Base-by-base conservation (phyloP, 1,140 invertebrate species). In the Argopecten irradians region DNA sequence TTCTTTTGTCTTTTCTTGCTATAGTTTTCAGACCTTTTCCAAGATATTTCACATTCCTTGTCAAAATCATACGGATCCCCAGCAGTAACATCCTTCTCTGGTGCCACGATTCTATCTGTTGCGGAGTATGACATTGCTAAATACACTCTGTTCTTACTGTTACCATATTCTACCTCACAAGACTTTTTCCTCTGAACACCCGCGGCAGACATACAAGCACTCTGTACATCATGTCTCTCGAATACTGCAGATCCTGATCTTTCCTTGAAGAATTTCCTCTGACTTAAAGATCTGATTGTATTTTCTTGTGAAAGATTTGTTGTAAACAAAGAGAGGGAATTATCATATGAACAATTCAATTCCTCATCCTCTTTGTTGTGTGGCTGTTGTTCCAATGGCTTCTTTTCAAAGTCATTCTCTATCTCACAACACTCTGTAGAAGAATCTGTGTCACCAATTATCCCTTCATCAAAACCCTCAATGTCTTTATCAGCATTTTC, bases 111-210 rank as follows among this genome's bases (percentile, higher is more conserved):
- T 71, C 55, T n/a, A 5, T 71, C 55, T 28, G 55, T 71, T 28
- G 55, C n/a, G 28, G 55, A 71, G n/a, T 71, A 71, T 71, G 55
- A 71, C 55, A 71, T 71, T n/a, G 55, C 55, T n/a, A 71, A 71
- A 71, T 71, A 71, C 28, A 71, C 55, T 11, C 5, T 22, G 28
- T 71, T 71, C 7, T 71, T 71, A 28, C 55, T 28, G 22, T 28
- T 71, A 16, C 55, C 55, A 71, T 71, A 71, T 71, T 71, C 55
- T 71, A 71, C 14, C n/a, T 71, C 55, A 71, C 55, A 71, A 71
- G 55, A 71, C n/a, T 71, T 71, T 71, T 71, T 71, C 55, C 2
- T 71, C n/a, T 71, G 55, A 71, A 71, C 55, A 71, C 55, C 55
- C 5, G 55, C 14, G 7, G 55, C 55, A 71, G 55, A 71, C 55